A percentile compares a stretch with the other conserved stretches of the same genome.
Evolutionary conservation across 1,140 invertebrate genomes (phyloP).

Genomic region (Philotrypesis tridentata): DNA sequence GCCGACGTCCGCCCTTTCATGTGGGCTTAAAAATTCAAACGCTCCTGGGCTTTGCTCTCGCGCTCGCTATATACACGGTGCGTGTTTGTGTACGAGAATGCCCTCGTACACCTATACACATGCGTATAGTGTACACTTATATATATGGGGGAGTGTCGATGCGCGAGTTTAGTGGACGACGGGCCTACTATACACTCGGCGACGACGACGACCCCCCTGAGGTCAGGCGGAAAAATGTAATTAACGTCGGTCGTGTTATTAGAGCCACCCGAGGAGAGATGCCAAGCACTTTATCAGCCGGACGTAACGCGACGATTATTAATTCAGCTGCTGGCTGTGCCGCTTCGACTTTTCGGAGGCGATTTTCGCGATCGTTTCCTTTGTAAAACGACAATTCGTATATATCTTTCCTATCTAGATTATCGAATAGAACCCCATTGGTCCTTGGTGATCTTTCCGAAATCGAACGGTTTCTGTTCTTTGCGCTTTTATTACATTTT

Average conservation of each 20-base stretch:
- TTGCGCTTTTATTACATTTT: too few relatives aligned
- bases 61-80: too few relatives aligned
- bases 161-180: too few relatives aligned
- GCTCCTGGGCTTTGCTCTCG: neutral
- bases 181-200: neutral
- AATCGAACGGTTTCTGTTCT: too few relatives aligned
- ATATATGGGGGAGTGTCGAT: conserved; percentile 19
- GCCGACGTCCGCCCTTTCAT: conserved; percentile 29
- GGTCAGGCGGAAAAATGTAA: conserved; percentile 30
- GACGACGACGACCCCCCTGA: too few relatives aligned
- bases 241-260: conserved; percentile 30
- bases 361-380: too few relatives aligned
- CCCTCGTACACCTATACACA: neutral
- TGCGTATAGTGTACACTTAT: neutral
- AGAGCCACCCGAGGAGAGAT: neutral
- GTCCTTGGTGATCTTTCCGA: too few relatives aligned
- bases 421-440: too few relatives aligned
- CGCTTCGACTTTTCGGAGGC: too few relatives aligned
- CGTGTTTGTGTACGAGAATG: neutral
- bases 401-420: too few relatives aligned
- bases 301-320: conserved; percentile 6
- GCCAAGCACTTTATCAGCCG: conserved; percentile 13
- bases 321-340: too few relatives aligned
- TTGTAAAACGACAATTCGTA: too few relatives aligned
- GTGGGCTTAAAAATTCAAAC: conserved; percentile 44